phyloP scores from a whole-genome alignment of 2,797 vertebrate species.

The Artibeus lituratus region DNA sequence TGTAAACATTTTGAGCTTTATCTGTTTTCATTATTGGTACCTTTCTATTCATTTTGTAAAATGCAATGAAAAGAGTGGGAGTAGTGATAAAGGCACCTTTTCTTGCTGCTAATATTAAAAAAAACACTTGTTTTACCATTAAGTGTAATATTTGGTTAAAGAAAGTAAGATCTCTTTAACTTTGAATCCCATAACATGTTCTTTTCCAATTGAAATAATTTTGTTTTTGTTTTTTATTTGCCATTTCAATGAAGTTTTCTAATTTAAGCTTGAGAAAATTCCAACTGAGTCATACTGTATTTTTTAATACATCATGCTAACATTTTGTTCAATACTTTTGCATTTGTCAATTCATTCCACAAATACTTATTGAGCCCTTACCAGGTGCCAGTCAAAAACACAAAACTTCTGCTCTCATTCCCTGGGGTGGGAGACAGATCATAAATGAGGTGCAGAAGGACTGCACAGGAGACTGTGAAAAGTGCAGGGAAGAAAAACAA shows the following conservation, averaged over 20 bases:
- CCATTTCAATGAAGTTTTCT: background rate
- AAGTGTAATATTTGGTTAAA: background rate
- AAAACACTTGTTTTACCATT: background rate
- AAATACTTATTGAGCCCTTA: background rate
- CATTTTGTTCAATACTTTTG: constrained; percentile 10
- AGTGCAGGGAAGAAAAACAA: background rate
- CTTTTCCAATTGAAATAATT: background rate
- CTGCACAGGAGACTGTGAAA: background rate
- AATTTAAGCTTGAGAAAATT: constrained; percentile 21
- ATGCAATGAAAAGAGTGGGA: background rate
- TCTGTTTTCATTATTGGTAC: background rate
- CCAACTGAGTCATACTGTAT: background rate
- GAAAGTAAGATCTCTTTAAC: background rate
- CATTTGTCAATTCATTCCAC: background rate
- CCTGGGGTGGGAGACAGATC: background rate
- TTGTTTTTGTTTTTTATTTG: background rate
- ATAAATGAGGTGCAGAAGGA: background rate
- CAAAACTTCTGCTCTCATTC: background rate
- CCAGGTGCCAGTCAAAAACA: background rate
- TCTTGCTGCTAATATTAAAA: background rate
- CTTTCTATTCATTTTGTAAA: background rate
- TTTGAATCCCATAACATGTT: background rate
- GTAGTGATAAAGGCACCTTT: background rate
- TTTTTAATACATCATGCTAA: constrained; percentile 2
- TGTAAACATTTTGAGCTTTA: background rate